These are phyloP conservation scores for Myripristis jacobus DNA, from an alignment of 2,797 vertebrate species.

Conservation along the genomic window DNA sequence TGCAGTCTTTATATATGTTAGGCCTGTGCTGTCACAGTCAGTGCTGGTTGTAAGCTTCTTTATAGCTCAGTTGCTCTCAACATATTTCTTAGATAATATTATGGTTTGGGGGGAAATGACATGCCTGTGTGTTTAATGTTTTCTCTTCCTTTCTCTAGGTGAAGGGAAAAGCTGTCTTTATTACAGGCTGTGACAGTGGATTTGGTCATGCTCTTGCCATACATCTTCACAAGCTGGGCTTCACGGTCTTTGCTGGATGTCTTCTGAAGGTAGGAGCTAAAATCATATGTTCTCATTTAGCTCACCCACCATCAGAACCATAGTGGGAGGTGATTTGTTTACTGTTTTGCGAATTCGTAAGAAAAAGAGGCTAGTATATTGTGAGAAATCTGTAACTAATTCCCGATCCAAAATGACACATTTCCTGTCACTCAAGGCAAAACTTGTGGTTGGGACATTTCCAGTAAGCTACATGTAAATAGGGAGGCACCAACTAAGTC, in stretches of 20 bases:
- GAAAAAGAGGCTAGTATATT: background rate
- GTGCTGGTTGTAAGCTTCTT: background rate
- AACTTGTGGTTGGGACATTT: background rate
- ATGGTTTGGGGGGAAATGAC: no score
- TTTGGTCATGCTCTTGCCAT: conserved; percentile 89
- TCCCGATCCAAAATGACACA: no score
- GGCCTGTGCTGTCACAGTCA: no score
- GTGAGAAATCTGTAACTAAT: background rate
- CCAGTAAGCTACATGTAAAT: background rate
- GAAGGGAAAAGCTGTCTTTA: conserved; percentile 85
- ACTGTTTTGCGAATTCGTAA: background rate
- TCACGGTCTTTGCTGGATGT: conserved; percentile 90
- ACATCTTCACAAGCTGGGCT: conserved; percentile 85
- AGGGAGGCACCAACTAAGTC: background rate
- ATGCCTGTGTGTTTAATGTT: no score
- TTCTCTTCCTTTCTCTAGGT: conserved; percentile 72
- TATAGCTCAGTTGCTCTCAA: background rate
- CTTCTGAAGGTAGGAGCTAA: conserved; percentile 80
- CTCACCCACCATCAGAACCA: background rate
- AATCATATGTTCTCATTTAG: background rate
- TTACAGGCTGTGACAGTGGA: conserved; percentile 90
- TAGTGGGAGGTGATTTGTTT: background rate
- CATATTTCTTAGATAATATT: background rate
- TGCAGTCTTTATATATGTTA: no score
- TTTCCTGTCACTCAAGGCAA: background rate